A percentile compares a stretch with the other conserved stretches of the same genome.
These are phyloP conservation scores for Gastrophysa polygoni DNA, from an alignment of 2,888 invertebrate genomes.

Conservation along the genomic window DNA sequence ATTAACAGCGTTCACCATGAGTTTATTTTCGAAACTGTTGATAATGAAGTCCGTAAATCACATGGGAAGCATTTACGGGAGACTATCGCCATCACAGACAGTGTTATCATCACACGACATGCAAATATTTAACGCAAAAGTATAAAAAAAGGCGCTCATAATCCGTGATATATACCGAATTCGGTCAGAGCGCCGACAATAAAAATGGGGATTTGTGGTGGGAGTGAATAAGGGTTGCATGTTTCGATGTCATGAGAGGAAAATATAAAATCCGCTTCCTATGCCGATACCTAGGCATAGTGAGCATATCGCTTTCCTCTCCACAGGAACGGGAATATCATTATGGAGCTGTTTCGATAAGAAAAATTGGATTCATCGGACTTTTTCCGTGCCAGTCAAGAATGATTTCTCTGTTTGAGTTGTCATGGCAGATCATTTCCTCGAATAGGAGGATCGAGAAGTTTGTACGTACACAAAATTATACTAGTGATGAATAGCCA, in stretches of 20 bases:
- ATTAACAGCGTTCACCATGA: background rate
- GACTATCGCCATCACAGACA: constrained; percentile 26
- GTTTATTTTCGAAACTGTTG: constrained; percentile 13
- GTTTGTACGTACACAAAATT: too few species aligned
- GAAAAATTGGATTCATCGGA: too few species aligned
- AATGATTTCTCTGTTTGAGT: too few species aligned
- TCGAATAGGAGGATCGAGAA: too few species aligned
- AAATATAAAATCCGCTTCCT: constrained; percentile 6
- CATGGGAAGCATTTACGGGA: constrained; percentile 17
- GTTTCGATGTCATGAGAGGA: background rate
- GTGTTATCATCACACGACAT: constrained; percentile 30
- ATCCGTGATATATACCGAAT: constrained; percentile 29
- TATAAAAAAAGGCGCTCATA: constrained; percentile 29
- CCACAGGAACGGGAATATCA: too few species aligned
- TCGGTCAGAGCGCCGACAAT: constrained; percentile 22
- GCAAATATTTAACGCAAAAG: constrained; percentile 29
- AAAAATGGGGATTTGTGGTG: constrained; percentile 27
- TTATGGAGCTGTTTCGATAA: too few species aligned
- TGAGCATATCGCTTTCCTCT: background rate
- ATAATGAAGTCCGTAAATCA: constrained; percentile 32
- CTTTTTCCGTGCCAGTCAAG: too few species aligned
- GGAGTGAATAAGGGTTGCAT: constrained; percentile 19
- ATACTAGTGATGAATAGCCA: too few species aligned
- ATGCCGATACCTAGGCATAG: background rate
- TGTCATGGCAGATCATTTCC: too few species aligned